A percentile compares a stretch with the other conserved stretches of the same genome.
Evolutionary conservation across 64 coral and sea anemone species (phyloP).

Genomic region (Stichodactyla mertensii): DNA sequence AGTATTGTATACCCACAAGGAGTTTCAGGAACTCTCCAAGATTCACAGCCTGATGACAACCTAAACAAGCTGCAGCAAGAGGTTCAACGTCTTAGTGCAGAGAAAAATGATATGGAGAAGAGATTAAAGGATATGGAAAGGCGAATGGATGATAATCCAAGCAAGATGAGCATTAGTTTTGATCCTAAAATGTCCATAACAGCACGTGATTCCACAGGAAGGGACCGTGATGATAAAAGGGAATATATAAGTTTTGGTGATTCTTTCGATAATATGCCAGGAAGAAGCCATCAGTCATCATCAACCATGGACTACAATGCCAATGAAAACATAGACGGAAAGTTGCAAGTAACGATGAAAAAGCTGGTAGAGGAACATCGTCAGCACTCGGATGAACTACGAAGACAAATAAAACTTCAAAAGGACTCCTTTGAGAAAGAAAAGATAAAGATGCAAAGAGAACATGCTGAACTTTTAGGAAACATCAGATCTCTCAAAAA

Average conservation of each 20-base stretch:
- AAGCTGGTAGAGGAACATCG: slow-evolving; percentile 17
- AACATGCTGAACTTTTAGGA: background rate
- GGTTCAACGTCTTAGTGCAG: background rate
- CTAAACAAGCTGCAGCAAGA: slow-evolving; percentile 2
- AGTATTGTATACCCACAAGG: background rate
- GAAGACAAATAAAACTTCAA: slow-evolving; percentile 35
- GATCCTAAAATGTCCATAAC: background rate
- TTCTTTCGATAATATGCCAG: background rate
- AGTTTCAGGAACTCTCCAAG: background rate
- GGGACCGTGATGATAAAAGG: background rate
- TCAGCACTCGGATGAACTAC: slow-evolving; percentile 34
- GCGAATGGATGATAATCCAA: background rate
- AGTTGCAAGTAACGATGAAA: background rate
- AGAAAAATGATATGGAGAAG: slow-evolving; percentile 29
- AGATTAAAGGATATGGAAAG: slow-evolving; percentile 47
- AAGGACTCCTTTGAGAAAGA: slow-evolving; percentile 41
- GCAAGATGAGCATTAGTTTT: background rate
- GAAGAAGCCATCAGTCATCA: background rate
- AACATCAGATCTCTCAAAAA: slow-evolving; percentile 7
- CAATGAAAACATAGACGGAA: background rate
- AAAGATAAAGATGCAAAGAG: slow-evolving; percentile 12
- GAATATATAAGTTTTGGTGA: background rate
- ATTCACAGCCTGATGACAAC: background rate
- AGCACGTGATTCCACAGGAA: background rate
- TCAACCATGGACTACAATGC: background rate